phyloP scores from a whole-genome alignment of 2,888 invertebrate species.

The Agrochola lota region DNA sequence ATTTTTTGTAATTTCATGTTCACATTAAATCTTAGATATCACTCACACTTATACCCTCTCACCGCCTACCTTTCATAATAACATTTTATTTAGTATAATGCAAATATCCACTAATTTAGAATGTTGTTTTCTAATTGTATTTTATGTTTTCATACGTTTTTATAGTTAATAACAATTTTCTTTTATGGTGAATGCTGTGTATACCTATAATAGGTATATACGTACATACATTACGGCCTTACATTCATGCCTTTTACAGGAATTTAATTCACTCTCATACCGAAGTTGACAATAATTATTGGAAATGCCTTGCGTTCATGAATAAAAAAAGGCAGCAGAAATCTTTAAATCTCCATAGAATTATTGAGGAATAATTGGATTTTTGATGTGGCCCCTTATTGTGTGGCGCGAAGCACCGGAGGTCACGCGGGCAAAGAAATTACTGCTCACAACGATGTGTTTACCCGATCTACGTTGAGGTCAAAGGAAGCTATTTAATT shows the following conservation, averaged over 20 bases:
- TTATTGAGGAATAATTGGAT: constrained; percentile 72
- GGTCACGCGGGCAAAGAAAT: constrained; percentile 39
- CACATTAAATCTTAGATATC: too few species aligned
- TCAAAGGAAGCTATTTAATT: constrained; percentile 50
- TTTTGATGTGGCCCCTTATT: constrained; percentile 58
- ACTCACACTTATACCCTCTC: too few species aligned
- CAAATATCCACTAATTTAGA: too few species aligned
- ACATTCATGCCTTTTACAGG: constrained; percentile 50
- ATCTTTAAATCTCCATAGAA: constrained; percentile 63
- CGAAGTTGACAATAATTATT: constrained; percentile 75
- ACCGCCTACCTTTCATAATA: too few species aligned
- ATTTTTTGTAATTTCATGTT: too few species aligned
- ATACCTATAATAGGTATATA: too few species aligned
- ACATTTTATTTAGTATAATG: too few species aligned
- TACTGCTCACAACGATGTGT: constrained; percentile 19
- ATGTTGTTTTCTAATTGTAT: too few species aligned
- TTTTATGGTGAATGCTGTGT: too few species aligned
- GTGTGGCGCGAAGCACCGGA: constrained; percentile 23
- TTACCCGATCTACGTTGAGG: constrained; percentile 16
- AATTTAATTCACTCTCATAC: constrained; percentile 71
- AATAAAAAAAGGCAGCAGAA: constrained; percentile 71
- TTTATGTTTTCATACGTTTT: too few species aligned
- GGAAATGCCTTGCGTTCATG: constrained; percentile 71
- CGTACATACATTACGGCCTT: too few species aligned
- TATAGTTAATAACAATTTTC: too few species aligned